phyloP scores from a whole-genome alignment of 2,888 invertebrate species.

The Spodoptera picta region DNA sequence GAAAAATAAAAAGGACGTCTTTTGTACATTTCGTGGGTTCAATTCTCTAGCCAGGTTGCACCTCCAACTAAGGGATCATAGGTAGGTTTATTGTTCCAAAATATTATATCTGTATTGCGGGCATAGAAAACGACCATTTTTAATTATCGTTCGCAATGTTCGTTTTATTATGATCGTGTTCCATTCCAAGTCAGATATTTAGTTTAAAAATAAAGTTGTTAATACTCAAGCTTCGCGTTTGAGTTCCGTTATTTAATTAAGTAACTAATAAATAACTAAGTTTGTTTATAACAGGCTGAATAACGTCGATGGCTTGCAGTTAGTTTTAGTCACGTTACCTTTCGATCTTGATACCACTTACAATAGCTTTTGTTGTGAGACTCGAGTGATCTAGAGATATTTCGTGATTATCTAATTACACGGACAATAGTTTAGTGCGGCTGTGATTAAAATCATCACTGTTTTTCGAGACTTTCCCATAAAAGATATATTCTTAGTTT shows the following conservation, averaged over 20 bases:
- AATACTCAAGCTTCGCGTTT: too few species aligned
- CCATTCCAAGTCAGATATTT: too few species aligned
- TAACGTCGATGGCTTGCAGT: constrained; percentile 8
- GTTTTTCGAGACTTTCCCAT: constrained; percentile 42
- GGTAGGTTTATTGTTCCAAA: too few species aligned
- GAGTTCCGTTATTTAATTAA: constrained; percentile 28
- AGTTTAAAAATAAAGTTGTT: too few species aligned
- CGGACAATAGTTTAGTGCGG: constrained; percentile 39
- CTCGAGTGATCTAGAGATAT: constrained; percentile 45
- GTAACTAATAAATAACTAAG: constrained; percentile 14
- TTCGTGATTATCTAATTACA: constrained; percentile 52
- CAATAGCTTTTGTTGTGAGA: constrained; percentile 70
- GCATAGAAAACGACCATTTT: too few species aligned
- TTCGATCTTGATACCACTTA: constrained; percentile 65
- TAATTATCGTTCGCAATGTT: too few species aligned
- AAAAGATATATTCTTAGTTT: constrained; percentile 26
- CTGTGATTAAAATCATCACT: constrained; percentile 41
- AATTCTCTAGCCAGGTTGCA: too few species aligned
- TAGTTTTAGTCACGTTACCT: constrained; percentile 50
- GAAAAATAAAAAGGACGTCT: too few species aligned
- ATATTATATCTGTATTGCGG: too few species aligned
- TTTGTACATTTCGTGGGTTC: too few species aligned
- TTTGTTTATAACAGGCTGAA: constrained; percentile 12
- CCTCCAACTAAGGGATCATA: too few species aligned
- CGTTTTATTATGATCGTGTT: too few species aligned